Evolutionary conservation across 2,113 vertebrate genomes (phyloP).

Genomic region (Heteronetta atricapilla): DNA sequence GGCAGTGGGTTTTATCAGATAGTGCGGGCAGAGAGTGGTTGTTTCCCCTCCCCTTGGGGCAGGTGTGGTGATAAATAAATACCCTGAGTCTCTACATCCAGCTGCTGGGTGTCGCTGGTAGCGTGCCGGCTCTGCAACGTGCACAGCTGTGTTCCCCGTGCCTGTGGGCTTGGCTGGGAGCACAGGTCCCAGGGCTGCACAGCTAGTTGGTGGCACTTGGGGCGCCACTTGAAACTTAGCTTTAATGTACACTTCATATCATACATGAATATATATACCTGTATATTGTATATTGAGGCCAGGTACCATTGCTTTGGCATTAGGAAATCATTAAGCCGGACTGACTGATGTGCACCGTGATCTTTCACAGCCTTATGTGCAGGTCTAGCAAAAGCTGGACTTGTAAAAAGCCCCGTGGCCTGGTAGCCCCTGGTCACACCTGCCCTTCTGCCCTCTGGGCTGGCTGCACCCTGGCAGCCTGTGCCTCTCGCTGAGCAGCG

Average conservation of each 20-base stretch:
- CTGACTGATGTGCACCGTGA: rapidly evolving
- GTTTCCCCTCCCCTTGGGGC: not conserved
- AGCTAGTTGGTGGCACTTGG: not conserved
- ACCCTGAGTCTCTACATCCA: not conserved
- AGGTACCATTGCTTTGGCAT: rapidly evolving
- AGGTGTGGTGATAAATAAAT: slow-evolving; percentile 25
- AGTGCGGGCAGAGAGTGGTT: not conserved
- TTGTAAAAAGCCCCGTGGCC: rapidly evolving
- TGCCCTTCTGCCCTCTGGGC: too few relatives aligned
- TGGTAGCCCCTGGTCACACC: too few relatives aligned
- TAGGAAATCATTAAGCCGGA: rapidly evolving
- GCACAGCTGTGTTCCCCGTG: rapidly evolving
- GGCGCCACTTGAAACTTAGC: not conserved
- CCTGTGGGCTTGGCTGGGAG: not conserved
- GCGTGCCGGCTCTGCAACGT: rapidly evolving
- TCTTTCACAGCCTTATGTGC: not conserved
- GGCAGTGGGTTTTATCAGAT: not conserved
- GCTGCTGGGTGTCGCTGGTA: not conserved
- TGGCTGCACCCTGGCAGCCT: too few relatives aligned
- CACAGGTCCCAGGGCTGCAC: not conserved
- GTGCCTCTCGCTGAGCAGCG: too few relatives aligned
- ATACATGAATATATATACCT: not conserved
- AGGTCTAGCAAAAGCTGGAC: not conserved
- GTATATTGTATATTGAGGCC: rapidly evolving
- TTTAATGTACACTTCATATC: not conserved